Evolutionary conservation across 2,797 vertebrate species (phyloP).

Genomic region (Hippopotamyrus pictus): DNA sequence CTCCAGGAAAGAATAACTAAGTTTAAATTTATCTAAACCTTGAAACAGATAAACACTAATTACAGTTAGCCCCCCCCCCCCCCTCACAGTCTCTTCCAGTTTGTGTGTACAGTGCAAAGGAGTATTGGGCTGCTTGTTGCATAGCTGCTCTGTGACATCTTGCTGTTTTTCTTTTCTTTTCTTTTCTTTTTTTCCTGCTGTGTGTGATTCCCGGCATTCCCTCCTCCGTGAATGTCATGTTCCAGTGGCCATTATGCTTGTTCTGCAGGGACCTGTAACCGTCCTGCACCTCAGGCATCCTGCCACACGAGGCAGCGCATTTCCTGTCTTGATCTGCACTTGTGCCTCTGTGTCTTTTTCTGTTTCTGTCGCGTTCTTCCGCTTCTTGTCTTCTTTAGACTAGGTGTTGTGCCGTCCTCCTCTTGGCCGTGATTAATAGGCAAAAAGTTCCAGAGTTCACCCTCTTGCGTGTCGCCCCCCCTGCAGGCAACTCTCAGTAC

Average conservation of each 20-base stretch:
- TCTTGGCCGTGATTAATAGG: background rate
- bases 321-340: background rate
- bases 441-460: slow-evolving; percentile 27
- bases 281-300: slow-evolving; percentile 61
- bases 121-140: slow-evolving; percentile 69
- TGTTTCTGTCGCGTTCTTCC: slow-evolving; percentile 19
- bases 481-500: slow-evolving; percentile 89
- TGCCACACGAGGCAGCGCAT: slow-evolving; percentile 20
- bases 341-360: slow-evolving; percentile 61
- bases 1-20: background rate
- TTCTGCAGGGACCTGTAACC: slow-evolving; percentile 68
- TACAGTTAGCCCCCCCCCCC: background rate
- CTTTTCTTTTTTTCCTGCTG: slow-evolving; percentile 42
- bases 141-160: slow-evolving; percentile 65
- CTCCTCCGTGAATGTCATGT: slow-evolving; percentile 53
- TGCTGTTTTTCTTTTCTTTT: slow-evolving; percentile 72
- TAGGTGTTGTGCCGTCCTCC: slow-evolving; percentile 5
- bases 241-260: slow-evolving; percentile 65
- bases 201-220: slow-evolving; percentile 38
- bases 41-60: slow-evolving; percentile 24
- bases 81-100: slow-evolving; percentile 28
- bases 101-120: slow-evolving; percentile 59
- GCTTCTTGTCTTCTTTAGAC: background rate
- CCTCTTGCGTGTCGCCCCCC: slow-evolving; percentile 11
- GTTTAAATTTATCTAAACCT: slow-evolving; percentile 1